These are phyloP conservation scores for Diploscapter pachys DNA, from an alignment of 1,140 invertebrate species.

Conservation along the genomic window DNA sequence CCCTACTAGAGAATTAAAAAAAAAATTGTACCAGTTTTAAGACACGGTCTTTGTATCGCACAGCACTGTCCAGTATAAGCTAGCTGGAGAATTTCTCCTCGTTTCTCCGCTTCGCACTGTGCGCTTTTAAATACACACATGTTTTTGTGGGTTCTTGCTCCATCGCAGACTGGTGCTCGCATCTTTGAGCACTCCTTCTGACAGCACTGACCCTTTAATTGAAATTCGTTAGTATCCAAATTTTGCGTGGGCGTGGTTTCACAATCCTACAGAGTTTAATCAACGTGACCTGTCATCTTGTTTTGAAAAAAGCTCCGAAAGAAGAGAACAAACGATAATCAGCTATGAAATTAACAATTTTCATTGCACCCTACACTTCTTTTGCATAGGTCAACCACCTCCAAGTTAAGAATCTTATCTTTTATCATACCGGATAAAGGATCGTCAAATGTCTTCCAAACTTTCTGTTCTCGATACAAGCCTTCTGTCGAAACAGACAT, in stretches of 20 bases:
- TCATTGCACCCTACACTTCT: no score
- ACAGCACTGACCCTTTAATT: constrained; percentile 26
- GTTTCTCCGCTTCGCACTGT: constrained; percentile 30
- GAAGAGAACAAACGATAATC: no score
- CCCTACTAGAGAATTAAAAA: no score
- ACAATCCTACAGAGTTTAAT: no score
- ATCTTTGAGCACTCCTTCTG: constrained; percentile 18
- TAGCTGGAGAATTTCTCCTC: constrained; percentile 5
- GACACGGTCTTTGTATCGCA: no score
- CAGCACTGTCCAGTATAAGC: constrained; percentile 33
- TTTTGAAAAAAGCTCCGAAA: no score
- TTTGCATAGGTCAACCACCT: no score
- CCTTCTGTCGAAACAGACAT: constrained; percentile 24
- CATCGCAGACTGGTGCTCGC: constrained; percentile 24
- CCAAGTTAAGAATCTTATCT: no score
- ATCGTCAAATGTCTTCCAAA: constrained; percentile 11
- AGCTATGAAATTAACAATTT: no score
- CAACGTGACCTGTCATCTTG: no score
- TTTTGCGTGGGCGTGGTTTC: no score
- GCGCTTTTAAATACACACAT: constrained; percentile 32
- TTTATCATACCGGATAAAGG: background rate
- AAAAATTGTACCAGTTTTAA: no score
- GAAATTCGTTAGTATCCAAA: background rate
- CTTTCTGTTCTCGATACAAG: constrained; percentile 22
- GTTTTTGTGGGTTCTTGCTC: constrained; percentile 24